phyloP scores from a whole-genome alignment of 2,113 vertebrate species.

The Marmota monax region DNA sequence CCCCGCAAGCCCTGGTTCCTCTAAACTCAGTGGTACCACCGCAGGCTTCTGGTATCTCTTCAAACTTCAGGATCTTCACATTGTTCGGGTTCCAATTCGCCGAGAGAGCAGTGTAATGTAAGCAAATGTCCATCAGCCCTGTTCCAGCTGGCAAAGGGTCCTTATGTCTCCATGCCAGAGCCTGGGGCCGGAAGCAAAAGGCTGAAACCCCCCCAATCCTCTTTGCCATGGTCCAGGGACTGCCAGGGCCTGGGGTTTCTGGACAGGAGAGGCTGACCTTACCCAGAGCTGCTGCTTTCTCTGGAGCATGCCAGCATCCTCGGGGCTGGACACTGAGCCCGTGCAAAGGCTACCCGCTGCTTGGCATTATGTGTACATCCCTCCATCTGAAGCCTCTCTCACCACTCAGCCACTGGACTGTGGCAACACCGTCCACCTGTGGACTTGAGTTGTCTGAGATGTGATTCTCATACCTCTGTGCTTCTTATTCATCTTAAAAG shows the following conservation, averaged over 20 bases:
- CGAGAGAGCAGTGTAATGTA: constrained; percentile 3
- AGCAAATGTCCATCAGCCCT: constrained; percentile 10
- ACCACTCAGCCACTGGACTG: neutral
- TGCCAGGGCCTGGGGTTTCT: neutral
- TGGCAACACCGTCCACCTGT: neutral
- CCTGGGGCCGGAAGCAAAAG: neutral
- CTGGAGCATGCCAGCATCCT: neutral
- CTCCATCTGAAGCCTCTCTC: neutral
- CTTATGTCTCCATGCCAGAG: neutral
- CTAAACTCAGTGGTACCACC: neutral
- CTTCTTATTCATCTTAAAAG: neutral
- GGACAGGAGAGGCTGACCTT: neutral
- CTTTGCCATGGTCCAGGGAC: neutral
- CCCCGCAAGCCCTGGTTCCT: neutral
- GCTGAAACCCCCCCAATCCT: neutral
- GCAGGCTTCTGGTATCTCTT: neutral
- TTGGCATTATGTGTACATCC: neutral
- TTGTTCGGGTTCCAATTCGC: constrained; percentile 27
- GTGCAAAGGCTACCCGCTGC: neutral
- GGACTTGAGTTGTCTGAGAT: neutral
- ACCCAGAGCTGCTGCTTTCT: neutral
- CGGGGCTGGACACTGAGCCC: neutral
- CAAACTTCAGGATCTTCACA: constrained; percentile 39
- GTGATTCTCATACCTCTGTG: neutral
- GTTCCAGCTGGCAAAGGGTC: constrained; percentile 18